Evolutionary conservation across 2,888 invertebrate genomes (phyloP), one percentile per base, ranked within the genome.

Genomic region (Resseliella maxima): DNA sequence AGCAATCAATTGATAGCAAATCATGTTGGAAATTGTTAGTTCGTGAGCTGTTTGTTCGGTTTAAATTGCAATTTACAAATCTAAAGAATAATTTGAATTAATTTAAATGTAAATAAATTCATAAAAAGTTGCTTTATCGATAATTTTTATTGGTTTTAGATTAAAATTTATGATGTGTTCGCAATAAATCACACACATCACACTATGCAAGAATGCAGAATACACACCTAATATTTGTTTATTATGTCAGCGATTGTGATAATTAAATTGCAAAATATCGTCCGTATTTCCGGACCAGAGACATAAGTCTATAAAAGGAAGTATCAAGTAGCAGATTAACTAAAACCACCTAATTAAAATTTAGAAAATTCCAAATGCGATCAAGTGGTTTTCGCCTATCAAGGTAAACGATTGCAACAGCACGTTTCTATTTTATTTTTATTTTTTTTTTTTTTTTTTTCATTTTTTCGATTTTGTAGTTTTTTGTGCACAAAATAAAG

Each of bases 21-120:
- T 50, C 10, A 50, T 50, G 24, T 27, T 27, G 31, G 31, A 72
- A 72, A 72, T 72, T 31, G 72, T 15, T 72, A 27, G 72, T 72
- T 72, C 72, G 72, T 72, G 72, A 31, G 31, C 72, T 27, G 15
- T 31, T 12, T 72, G 72, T 15, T 72, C 18, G 72, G 72, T 72
- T 12, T n/a, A 31, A 72, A 72, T 72, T 72, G 15, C n/a, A n/a
- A n/a, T n/a, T n/a, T n/a, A n/a, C n/a, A n/a, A 72, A 72, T 3
- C 18, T 2, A 31, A 12, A 31, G 72, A 35, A 72, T 31, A 31
- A 72, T 31, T 72, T 10, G 2, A 31, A 31, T 59, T n/a, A 24
- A 24, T 27, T 59, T 72, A 15, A 72, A 72, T 72, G 31, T 72
- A 15, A 27, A 72, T n/a, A 8, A 72, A 31, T 31, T 31, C 10